Base-by-base conservation (phyloP, 2,113 vertebrate species). In the Pseudopodoces humilis region DNA sequence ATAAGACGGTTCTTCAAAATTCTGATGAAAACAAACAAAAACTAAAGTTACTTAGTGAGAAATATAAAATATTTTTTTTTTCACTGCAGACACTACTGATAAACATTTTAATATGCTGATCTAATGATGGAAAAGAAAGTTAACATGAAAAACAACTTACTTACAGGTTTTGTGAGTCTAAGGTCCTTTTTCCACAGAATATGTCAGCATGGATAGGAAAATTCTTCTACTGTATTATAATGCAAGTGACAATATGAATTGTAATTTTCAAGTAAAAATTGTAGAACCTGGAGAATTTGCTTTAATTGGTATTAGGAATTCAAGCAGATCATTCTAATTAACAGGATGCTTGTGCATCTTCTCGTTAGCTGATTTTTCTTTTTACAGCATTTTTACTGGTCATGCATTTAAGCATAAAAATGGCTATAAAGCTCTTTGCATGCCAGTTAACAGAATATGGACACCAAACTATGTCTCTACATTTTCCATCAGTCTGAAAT, bases 291-390 rank as follows among this genome's bases (percentile, higher is more conserved):
- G 92, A 77, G 85, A 94, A 78, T 43, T 55, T 46, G 17, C 50
- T 53, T 35, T 46, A 76, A 83, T 44, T 67, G 15, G 24, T 77
- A 91, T 74, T 88, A 97, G 83, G 80, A 93, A 88, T 83, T 79
- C 75, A 94, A 94, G 55, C 62, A 56, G 60, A 90, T 79, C 69
- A 91, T 84, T 39, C 55, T 93, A 96, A 94, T 92, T 93, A 95
- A 77, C 41, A 93, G 53, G 77, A 93, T 7, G 20, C 44, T 76
- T 52, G 59, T 74, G 79, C 83, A 94, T 80, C 64, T 90, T 91
- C 81, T 62, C 18, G 1, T 91, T 88, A 92, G 60, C 21, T 74
- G 70, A 43, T 89, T 71, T 83, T 88, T 94, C 82, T 90, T 92
- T 92, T 62, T 71, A 94, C 31, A 80, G 49, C 16, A 94, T 91